Base-by-base conservation (phyloP, 2,797 vertebrate genomes). In the Chloroceryle amazona region DNA sequence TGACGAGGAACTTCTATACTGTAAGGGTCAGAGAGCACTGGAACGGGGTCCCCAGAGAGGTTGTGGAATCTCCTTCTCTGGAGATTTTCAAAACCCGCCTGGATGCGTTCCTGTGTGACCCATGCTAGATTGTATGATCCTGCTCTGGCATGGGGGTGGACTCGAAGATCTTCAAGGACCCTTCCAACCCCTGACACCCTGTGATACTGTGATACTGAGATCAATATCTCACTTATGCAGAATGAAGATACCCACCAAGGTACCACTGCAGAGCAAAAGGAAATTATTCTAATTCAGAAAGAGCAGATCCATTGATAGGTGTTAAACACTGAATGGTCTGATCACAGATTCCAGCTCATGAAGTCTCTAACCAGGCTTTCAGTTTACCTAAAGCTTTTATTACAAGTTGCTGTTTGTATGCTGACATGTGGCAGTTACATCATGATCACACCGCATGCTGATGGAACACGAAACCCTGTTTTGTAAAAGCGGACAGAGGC, bases 371-470 rank as follows among this genome's bases (percentile, higher is more conserved):
- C 51, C 6, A 62, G 39, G 6, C 8, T 9, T 71, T 74, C 25
- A 9, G 11, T 73, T 60, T 90, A 46, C 23, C 42, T 58, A 37
- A 42, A 75, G 11, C 9, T 33, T 75, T 57, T 51, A 37, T 84
- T 46, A 19, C 1, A 2, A 33, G 13, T n/a, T 61, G 6, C 8
- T 70, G 1, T 58, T 42, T 51, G 1, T 28, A 10, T 66, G 39
- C 1, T 3, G 23, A 26, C 25, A 20, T 4, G 11, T 6, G 4
- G 10, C 65, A 66, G 21, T 70, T 63, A 4, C 8, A 42, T n/a
- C 16, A 9, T 1, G 1, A 46, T 51, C 35, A 39, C 31, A 18
- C 13, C 10, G 12, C 7, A 3, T 0, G 1, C 22, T 13, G 7
- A 37, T 12, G 31, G 47, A 63, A 42, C 1, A 2, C 28, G 47